Evolutionary conservation across 1,140 invertebrate genomes (phyloP), one percentile per base, ranked within the genome.

Genomic region (Harlomillsia oculata): DNA sequence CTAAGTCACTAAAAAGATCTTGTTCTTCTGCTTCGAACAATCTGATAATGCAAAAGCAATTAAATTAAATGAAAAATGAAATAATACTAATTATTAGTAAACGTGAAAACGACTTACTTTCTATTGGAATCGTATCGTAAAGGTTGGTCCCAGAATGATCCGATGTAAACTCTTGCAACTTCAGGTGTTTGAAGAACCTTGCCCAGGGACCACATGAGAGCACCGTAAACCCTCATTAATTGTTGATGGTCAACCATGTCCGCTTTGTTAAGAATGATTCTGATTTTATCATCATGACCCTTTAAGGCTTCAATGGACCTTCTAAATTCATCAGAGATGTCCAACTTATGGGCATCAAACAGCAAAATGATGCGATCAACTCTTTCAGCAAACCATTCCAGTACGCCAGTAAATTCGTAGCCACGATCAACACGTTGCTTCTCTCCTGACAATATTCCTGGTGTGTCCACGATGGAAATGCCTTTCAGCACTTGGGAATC

Each of bases 231-330:
- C 59, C 96, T 76, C 92, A 99, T 97, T 29, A 99, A 74, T 71
- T 97, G 93, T 69, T 99, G 95, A 74, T 97, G 92, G 70, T 99
- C 93, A 29, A 99, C 86, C 89, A 96, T 97, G 69, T 99, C 96
- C 21, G 94, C 91, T 75, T 99, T 99, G 73, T 99, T 99, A 2
- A 99, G 73, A 43, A 98, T 92, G 68, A 99, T 99, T 59, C 95
- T 78, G 63, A 99, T 98, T 79, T 99, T 98, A 69, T 98, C 95
- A 72, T 99, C 95, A 70, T 98, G 95, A 0, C 92, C 90, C 63
- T 87, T 76, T 11, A 98, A 73, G 0, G 91, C 90, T 75, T 97
- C 92, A 63, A 98, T 97, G 16, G 87, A 92, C 63, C 91, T 74
- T 52, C 88, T 76, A 71, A 97, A 97, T 72, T 99, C 96, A 72